Evolutionary conservation across 2,797 vertebrate species (phyloP), one percentile per base, ranked within the genome.

Genomic region (Merluccius polli): DNA sequence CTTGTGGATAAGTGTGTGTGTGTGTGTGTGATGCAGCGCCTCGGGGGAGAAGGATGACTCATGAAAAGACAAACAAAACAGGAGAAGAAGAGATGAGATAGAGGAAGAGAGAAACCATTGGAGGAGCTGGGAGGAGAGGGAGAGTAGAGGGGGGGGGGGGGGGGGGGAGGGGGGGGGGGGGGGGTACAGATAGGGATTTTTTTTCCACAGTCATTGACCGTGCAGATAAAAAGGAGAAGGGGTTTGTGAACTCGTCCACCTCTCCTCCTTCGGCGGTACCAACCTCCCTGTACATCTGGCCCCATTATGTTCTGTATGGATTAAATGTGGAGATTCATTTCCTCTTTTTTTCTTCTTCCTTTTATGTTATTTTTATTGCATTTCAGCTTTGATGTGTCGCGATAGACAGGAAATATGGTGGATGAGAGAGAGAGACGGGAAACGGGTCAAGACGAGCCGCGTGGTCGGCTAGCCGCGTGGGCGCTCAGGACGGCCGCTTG

Each of bases 1-100:
- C 38, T 75, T 73, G 73, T 41, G 75, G 75, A 77, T 74, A 48
- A 73, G 73, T 44, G 74, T 70, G 77, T 48, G 70, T 72, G 13
- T 72, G 74, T 29, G 71, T 5, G 65, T 73, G 71, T 16, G 9
- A 59, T 59, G 52, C 52, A 24, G 52, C 24, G 7, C 52, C 52
- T 59, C n/a, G n/a, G 52, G 5, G 52, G 52, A 59, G 52, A 24
- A n/a, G n/a, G 21, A 59, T 59, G 52, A 59, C 52, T 59, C 52
- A 59, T 24, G 52, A 59, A 24, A 59, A 24, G 21, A 24, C 52
- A n/a, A 59, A 59, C 52, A 59, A 24, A 24, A 59, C 6, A 59
- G 10, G n/a, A 59, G 52, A 59, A 24, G 52, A 59, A 8, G 52
- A 59, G 21, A 59, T 10, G n/a, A 59, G 52, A n/a, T 59, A 9